Evolutionary conservation across 2,888 invertebrate genomes (phyloP), one percentile per base, ranked within the genome.

Genomic region (Acleris emargana): DNA sequence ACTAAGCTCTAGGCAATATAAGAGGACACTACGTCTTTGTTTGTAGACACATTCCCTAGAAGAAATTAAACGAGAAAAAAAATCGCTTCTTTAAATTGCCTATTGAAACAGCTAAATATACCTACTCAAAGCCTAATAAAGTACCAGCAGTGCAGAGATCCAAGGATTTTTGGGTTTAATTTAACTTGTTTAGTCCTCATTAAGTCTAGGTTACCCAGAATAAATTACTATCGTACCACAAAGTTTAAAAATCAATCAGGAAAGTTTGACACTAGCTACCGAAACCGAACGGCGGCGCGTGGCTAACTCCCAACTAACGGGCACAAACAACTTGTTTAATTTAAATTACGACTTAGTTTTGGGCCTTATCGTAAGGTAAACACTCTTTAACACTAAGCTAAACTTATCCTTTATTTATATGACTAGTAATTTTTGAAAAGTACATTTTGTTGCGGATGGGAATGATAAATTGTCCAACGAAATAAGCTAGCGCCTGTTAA

Each of bases 171-270:
- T 0, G 11, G 2, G 13, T 32, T 11, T 13, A 11, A 38, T 38
- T 13, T 38, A 47, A 49, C 20, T 17, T 9, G n/a, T 55, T 20
- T 55, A 55, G 16, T 38, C 32, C 18, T 32, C 11, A 59, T 28
- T 18, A 38, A 32, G 11, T 18, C 58, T 3, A 49, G 64, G 38
- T 28, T 54, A 42, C 17, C 50, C 55, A 17, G 45, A 55, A 66
- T 61, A 57, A 66, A 61, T 61, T 51, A 52, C 38, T 20, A 52
- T 38, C 54, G 59, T 55, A 22, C 59, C 16, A 55, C 22, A 57
- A 61, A 66, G 18, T 66, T 66, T 66, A 57, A 55, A 57, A 66
- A 60, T 66, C 64, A 66, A 66, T 57, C 55, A 51, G 45, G 20
- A 66, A 66, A 66, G 60, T 66, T 64, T 43, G 45, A 38, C 45